Conservation (phyloP, 2,797 vertebrate genomes). For the Brachyalestes nurse region DNA sequence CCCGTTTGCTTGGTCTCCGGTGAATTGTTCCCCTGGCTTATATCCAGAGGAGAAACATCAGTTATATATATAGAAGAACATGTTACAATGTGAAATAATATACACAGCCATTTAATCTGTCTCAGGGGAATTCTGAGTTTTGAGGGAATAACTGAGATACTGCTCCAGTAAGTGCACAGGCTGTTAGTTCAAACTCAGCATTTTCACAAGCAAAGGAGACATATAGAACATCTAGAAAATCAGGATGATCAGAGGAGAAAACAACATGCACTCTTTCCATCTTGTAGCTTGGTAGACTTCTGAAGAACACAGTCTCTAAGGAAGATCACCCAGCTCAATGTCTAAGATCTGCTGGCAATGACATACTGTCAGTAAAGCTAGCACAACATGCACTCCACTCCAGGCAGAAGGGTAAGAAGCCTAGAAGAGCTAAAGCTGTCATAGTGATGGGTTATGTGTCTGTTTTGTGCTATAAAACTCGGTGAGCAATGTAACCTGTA, state of each 20-base stretch:
- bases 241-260: not conserved
- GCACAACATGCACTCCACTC: not conserved
- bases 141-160: not conserved
- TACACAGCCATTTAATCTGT: not conserved
- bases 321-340: not conserved
- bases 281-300: not conserved
- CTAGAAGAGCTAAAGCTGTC: constrained; percentile 1
- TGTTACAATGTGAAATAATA: not conserved
- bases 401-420: not conserved
- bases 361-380: not conserved
- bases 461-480: constrained; percentile 13
- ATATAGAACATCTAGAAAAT: not conserved
- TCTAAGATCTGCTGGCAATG: not conserved
- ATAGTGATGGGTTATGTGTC: constrained; percentile 11
- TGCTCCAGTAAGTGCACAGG: not conserved
- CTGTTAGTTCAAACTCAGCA: not conserved
- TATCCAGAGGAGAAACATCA: not conserved
- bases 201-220: not conserved
- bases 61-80: not conserved
- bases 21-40: not conserved
- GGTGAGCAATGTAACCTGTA: constrained; percentile 7
- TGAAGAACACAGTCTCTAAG: not conserved
- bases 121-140: not conserved
- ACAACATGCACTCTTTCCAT: not conserved
- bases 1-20: constrained; percentile 13